phyloP scores from a whole-genome alignment of 2,113 vertebrate genomes.

The Falco punctatus region DNA sequence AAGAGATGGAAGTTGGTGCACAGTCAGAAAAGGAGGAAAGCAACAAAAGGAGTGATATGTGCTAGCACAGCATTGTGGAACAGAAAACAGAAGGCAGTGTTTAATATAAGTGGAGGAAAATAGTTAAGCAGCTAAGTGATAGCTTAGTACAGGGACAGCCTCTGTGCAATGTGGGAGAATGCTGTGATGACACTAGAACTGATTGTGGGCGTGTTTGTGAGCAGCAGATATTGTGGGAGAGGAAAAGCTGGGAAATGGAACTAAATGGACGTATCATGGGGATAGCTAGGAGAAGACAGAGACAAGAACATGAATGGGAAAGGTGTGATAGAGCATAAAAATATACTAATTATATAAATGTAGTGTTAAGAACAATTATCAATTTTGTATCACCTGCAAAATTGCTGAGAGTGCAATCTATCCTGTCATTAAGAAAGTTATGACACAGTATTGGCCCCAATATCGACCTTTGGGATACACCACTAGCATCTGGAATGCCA shows the following conservation, averaged over 20 bases:
- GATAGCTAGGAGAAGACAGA: not conserved
- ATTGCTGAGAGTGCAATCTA: not conserved
- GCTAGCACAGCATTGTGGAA: not conserved
- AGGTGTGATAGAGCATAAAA: not conserved
- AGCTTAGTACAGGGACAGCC: not conserved
- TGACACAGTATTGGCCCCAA: not conserved
- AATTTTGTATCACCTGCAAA: not conserved
- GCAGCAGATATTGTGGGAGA: not conserved
- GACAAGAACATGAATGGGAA: not conserved
- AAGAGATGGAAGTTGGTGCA: not conserved
- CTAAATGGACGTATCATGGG: not conserved
- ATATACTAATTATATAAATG: not conserved
- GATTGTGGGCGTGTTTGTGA: not conserved
- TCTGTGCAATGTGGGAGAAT: not conserved
- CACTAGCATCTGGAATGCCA: not conserved
- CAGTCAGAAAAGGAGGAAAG: not conserved
- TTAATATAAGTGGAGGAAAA: not conserved
- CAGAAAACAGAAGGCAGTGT: not conserved
- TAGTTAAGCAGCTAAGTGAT: not conserved
- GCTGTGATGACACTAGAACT: not conserved
- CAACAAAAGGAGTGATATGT: fast-evolving
- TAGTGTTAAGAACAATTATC: not conserved
- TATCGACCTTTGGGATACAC: not conserved
- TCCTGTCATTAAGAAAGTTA: not conserved
- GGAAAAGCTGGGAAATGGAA: not conserved